Conservation (phyloP, 2,797 vertebrate species). For the Salmo trutta region DNA sequence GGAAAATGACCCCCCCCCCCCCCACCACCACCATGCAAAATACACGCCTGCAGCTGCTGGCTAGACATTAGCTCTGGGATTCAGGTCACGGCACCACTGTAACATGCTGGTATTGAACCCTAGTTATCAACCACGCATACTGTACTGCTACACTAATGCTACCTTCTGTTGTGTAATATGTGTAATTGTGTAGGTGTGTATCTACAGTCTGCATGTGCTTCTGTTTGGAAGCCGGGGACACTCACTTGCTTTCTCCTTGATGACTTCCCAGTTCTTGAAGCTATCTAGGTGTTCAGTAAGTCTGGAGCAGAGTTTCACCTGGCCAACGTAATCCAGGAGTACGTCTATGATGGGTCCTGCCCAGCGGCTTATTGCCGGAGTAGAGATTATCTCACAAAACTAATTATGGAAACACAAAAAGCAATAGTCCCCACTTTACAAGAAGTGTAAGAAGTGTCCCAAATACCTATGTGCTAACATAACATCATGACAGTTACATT, state of each 20-base stretch:
- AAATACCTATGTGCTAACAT: not conserved
- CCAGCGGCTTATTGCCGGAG: slow-evolving; percentile 69
- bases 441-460: not conserved
- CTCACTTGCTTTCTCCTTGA: slow-evolving; percentile 86
- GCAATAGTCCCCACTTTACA: no score
- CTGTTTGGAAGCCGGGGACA: slow-evolving; percentile 1
- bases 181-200: not conserved
- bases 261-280: slow-evolving; percentile 79
- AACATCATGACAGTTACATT: no score
- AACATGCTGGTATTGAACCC: no score
- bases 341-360: slow-evolving; percentile 83
- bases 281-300: slow-evolving; percentile 84
- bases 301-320: slow-evolving; percentile 83
- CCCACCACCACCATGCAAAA: no score
- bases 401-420: slow-evolving; percentile 41
- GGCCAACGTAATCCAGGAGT: slow-evolving; percentile 87
- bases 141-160: no score
- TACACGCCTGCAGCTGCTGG: no score
- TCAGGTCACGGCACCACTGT: no score
- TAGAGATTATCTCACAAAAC: slow-evolving; percentile 90
- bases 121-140: no score
- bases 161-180: not conserved
- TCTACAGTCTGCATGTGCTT: not conserved
- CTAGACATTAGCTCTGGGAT: no score
- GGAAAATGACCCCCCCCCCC: no score